Evolutionary conservation across 2,888 invertebrate genomes (phyloP), one percentile per base, ranked within the genome.

Genomic region (Lymantria monacha): DNA sequence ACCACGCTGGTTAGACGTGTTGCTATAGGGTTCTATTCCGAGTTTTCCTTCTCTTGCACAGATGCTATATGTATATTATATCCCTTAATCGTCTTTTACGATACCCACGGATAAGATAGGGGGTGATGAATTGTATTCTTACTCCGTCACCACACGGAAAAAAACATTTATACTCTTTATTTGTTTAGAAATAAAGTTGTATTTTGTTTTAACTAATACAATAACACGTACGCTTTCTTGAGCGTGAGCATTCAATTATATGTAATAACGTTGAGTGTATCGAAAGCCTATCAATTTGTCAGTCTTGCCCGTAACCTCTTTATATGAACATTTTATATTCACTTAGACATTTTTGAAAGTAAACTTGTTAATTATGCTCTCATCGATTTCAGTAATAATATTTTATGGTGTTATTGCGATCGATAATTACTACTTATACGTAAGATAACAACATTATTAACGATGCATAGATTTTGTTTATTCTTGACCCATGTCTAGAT

Each of bases 301-400:
- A 70, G 79, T 76, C 74, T n/a, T 72, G 69, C 62, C 63, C 54
- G 63, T 70, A 68, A 73, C 68, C 69, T 69, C 72, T 72, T 73
- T 70, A 70, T 63, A 65, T 55, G 51, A 59, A 49, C 44, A 57
- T 66, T 68, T 69, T 69, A 68, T 67, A 67, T 67, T 70, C 82
- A 83, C 81, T 84, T 80, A 81, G 81, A 79, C 61, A 73, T 79
- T 85, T n/a, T 84, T 76, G 85, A 87, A 87, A 88, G 85, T 77
- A 73, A 80, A 79, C 83, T 82, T 79, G 83, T 85, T 86, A 86
- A 86, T 86, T 85, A 83, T 70, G 76, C 69, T 76, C 77, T 75
- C 80, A 80, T 87, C 79, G 75, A 84, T 84, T 79, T 74, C 69
- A 75, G 78, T 72, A 77, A 69, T 75, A 75, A 79, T 82, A 78